Conservation (phyloP, 2,797 vertebrate genomes). For the Pterois miles region DNA sequence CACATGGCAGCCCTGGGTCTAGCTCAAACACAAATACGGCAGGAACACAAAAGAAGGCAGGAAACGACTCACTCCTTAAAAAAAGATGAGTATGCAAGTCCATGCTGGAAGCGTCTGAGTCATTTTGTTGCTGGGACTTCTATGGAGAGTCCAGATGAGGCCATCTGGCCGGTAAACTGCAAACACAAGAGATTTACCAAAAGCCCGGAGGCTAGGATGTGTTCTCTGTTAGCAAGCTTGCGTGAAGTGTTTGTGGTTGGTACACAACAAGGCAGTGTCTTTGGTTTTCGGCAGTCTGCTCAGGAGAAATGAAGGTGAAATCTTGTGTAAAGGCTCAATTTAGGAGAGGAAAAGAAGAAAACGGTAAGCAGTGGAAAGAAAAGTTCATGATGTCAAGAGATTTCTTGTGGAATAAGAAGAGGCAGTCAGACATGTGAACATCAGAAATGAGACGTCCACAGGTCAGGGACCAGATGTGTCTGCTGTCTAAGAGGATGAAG, state of each 20-base stretch:
- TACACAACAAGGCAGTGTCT: background rate
- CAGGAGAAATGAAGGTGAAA: background rate
- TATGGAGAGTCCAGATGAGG: slow-evolving; percentile 24
- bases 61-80: slow-evolving; percentile 35
- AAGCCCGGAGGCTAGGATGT: background rate
- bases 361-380: slow-evolving; percentile 10
- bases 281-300: background rate
- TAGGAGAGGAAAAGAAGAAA: background rate
- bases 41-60: slow-evolving; percentile 24
- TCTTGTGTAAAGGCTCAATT: background rate
- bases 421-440: background rate
- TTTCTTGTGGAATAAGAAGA: background rate
- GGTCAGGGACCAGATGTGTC: slow-evolving; percentile 19
- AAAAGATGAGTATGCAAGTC: slow-evolving; percentile 47
- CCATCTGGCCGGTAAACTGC: slow-evolving; percentile 51
- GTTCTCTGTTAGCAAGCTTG: background rate
- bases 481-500: background rate
- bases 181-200: slow-evolving; percentile 14
- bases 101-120: slow-evolving; percentile 34
- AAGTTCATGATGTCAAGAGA: slow-evolving; percentile 1
- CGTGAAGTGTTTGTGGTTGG: slow-evolving; percentile 16
- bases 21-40: slow-evolving; percentile 21
- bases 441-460: background rate
- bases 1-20: background rate
- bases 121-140: slow-evolving; percentile 22